Conservation (phyloP, 2,113 vertebrate species). For the Numenius arquata region DNA sequence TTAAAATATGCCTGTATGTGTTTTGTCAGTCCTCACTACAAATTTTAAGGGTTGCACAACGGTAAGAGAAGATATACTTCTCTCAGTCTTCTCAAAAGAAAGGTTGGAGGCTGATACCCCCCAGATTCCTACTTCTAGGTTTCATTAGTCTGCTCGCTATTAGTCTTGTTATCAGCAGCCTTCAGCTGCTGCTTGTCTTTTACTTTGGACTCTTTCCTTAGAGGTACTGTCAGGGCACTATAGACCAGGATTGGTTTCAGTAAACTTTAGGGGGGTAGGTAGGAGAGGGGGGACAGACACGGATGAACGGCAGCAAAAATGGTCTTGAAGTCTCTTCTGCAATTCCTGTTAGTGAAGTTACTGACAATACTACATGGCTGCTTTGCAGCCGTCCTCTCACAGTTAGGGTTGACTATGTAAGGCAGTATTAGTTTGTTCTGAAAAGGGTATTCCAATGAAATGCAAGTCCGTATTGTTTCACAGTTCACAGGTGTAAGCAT, state of each 20-base stretch:
- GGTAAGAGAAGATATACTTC: background rate
- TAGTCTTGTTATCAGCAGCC: background rate
- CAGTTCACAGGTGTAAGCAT: background rate
- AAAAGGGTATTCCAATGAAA: background rate
- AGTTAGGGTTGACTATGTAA: background rate
- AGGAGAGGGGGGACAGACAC: no score
- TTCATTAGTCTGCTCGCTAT: background rate
- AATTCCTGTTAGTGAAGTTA: background rate
- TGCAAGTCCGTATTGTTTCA: background rate
- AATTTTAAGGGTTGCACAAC: background rate
- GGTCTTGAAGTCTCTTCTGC: background rate
- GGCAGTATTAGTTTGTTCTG: background rate
- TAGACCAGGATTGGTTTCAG: background rate
- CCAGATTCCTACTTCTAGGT: background rate
- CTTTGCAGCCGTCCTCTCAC: background rate
- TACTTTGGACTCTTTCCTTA: background rate
- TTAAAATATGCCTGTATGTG: background rate
- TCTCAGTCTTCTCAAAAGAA: background rate
- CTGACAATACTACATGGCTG: rapidly evolving
- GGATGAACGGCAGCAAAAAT: background rate
- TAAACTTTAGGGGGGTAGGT: background rate
- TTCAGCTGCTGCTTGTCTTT: background rate
- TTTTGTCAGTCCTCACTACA: background rate
- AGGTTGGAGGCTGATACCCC: background rate
- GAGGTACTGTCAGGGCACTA: background rate